phyloP scores from a whole-genome alignment of 2,113 vertebrate species.

The Rhabdornis inornatus region DNA sequence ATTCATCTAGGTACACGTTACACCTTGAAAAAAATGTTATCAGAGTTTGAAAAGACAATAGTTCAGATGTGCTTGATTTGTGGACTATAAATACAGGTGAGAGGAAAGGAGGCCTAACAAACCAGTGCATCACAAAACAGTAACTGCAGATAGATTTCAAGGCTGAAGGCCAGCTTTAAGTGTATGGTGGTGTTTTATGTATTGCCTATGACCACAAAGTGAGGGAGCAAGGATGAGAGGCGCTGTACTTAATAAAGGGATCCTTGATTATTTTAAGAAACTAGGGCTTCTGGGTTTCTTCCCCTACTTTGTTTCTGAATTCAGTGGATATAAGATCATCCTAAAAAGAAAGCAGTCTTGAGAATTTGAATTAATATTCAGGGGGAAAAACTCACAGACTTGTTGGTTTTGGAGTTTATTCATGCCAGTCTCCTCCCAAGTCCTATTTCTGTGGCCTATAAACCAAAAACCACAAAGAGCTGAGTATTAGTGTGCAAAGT shows the following conservation, averaged over 20 bases:
- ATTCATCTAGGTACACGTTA: neutral
- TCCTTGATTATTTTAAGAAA: neutral
- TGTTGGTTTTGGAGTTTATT: neutral
- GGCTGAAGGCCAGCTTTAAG: neutral
- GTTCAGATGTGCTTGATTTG: neutral
- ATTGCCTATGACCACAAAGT: neutral
- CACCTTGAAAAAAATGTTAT: neutral
- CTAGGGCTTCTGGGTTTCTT: neutral
- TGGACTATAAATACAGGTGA: neutral
- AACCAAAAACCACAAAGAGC: neutral
- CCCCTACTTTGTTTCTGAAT: neutral
- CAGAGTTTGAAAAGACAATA: neutral
- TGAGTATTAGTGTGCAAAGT: neutral
- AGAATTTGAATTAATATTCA: neutral
- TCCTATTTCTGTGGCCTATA: neutral
- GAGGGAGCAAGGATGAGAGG: neutral
- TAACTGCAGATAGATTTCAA: neutral
- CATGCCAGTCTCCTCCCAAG: neutral
- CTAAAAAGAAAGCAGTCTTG: neutral
- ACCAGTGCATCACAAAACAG: neutral
- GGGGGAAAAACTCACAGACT: neutral
- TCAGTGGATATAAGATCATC: neutral
- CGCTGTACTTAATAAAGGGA: neutral
- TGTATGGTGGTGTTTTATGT: neutral
- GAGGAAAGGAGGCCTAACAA: neutral